These are phyloP conservation scores for Lagopus leucura DNA, from an alignment of 2,113 vertebrate species.

Conservation along the genomic window DNA sequence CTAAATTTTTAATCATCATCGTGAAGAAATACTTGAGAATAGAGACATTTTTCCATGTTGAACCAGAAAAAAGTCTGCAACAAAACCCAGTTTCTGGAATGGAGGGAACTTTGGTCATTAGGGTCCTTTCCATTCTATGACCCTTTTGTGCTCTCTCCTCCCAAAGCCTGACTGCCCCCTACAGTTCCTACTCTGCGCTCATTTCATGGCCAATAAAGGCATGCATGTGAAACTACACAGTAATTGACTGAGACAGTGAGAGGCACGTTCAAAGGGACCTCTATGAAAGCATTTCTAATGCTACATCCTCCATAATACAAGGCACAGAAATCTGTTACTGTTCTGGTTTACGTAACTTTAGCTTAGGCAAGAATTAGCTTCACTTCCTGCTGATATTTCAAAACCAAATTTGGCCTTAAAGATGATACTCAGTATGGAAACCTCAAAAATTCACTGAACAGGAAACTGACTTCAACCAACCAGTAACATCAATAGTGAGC, in stretches of 20 bases:
- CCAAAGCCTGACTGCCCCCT: slow-evolving; percentile 28
- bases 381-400: not conserved
- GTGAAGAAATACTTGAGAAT: not conserved
- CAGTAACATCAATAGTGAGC: not conserved
- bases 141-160: not conserved
- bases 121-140: accelerated
- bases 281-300: not conserved
- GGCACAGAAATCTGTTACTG: not conserved
- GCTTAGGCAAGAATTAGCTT: not conserved
- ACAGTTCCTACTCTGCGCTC: not conserved
- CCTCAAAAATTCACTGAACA: not conserved
- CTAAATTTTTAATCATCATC: not conserved
- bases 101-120: not conserved
- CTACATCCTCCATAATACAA: not conserved
- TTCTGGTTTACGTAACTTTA: not conserved
- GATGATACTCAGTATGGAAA: not conserved
- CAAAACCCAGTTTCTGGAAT: not conserved
- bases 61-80: not conserved
- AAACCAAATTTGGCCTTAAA: not conserved
- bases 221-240: accelerated
- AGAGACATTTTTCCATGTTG: not conserved
- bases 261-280: not conserved
- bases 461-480: not conserved
- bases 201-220: accelerated
- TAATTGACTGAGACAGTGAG: not conserved